Percentiles rank a stretch among this genome's conserved stretches.
phyloP scores from a whole-genome alignment of 2,888 invertebrate species.

The Conistra vaccinii region DNA sequence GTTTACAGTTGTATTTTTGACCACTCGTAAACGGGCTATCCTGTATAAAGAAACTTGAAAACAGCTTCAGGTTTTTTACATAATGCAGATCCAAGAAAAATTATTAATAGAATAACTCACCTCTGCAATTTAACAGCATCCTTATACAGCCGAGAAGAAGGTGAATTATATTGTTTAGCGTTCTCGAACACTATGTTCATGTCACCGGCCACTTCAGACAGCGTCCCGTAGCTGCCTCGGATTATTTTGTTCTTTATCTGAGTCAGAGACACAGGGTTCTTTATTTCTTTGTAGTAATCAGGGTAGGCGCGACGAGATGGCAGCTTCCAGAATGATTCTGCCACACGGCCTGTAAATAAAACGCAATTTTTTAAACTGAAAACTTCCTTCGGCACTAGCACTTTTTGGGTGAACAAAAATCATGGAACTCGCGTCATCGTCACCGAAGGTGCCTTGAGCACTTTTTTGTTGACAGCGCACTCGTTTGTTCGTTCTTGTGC shows the following conservation, averaged over 20 bases:
- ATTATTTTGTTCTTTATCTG: slow-evolving; percentile 97
- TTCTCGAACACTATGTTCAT: slow-evolving; percentile 99
- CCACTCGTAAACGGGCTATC: neutral
- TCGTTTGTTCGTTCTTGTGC: too few species aligned
- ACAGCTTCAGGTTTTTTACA: neutral
- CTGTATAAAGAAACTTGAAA: neutral
- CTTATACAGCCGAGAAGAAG: slow-evolving; percentile 94
- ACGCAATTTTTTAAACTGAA: neutral
- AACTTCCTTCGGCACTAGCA: too few species aligned
- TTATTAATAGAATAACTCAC: slow-evolving; percentile 69
- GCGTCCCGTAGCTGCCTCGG: slow-evolving; percentile 95
- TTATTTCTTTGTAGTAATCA: slow-evolving; percentile 99
- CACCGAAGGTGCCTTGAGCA: too few species aligned
- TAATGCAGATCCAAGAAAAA: neutral
- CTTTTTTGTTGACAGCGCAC: too few species aligned
- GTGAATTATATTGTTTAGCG: slow-evolving; percentile 96
- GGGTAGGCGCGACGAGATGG: slow-evolving; percentile 98
- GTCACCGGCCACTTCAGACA: slow-evolving; percentile 97
- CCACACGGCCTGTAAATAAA: slow-evolving; percentile 92
- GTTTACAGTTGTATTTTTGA: neutral
- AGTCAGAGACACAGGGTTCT: slow-evolving; percentile 97
- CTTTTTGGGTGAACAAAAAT: too few species aligned
- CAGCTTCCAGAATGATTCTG: slow-evolving; percentile 98
- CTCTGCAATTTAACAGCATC: slow-evolving; percentile 96
- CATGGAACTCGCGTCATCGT: too few species aligned